phyloP scores from a whole-genome alignment of 2,888 invertebrate species.

The Scaptomyza parva region DNA sequence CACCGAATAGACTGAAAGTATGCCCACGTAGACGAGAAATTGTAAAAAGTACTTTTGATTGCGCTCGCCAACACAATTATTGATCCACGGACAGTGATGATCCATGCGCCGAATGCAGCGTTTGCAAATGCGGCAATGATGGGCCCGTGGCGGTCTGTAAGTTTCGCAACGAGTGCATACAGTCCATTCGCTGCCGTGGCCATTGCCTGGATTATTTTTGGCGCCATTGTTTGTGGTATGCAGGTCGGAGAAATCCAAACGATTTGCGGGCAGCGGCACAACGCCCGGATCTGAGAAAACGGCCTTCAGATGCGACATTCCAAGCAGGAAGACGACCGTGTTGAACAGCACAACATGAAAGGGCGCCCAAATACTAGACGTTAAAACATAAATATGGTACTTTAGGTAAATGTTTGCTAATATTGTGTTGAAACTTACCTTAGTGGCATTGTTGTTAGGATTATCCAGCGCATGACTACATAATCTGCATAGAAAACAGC shows the following conservation, averaged over 20 bases:
- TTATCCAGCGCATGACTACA: slow-evolving; percentile 93
- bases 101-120: slow-evolving; percentile 88
- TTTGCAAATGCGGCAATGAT: slow-evolving; percentile 95
- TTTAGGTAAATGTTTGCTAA: neutral
- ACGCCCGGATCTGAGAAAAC: slow-evolving; percentile 96
- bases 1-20: slow-evolving; percentile 88
- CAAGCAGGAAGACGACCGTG: slow-evolving; percentile 89
- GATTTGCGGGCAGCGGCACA: slow-evolving; percentile 90
- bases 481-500: slow-evolving; percentile 95
- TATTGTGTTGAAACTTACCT: slow-evolving; percentile 86
- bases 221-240: slow-evolving; percentile 87
- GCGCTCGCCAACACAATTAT: slow-evolving; percentile 96
- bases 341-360: slow-evolving; percentile 93
- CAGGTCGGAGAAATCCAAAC: slow-evolving; percentile 92
- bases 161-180: slow-evolving; percentile 90
- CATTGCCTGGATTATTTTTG: slow-evolving; percentile 84
- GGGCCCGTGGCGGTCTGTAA: slow-evolving; percentile 92
- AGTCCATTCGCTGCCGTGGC: slow-evolving; percentile 90
- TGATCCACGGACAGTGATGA: slow-evolving; percentile 94
- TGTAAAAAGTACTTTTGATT: slow-evolving; percentile 97
- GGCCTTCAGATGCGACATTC: slow-evolving; percentile 92
- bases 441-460: slow-evolving; percentile 91
- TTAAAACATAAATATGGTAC: slow-evolving; percentile 68
- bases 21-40: slow-evolving; percentile 92
- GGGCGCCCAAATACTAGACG: slow-evolving; percentile 91